Evolutionary conservation across 2,113 vertebrate species (phyloP).

Genomic region (Oncorhynchus clarkii): DNA sequence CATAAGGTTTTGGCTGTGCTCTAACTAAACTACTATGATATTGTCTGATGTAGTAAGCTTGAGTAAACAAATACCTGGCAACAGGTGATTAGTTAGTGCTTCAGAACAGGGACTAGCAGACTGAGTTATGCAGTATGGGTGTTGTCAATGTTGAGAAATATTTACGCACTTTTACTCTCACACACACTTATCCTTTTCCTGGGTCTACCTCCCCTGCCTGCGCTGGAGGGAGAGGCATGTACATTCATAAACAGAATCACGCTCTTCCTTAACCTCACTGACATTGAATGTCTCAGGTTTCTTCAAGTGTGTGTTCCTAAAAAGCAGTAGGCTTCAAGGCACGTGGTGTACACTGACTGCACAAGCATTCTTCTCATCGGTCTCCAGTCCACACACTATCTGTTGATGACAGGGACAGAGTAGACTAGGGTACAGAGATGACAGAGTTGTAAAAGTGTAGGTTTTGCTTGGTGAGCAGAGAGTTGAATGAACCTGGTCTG

Average conservation of each 20-base stretch:
- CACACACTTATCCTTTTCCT: background rate
- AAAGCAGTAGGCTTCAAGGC: conserved; percentile 3
- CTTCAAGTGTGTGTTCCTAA: conserved; percentile 48
- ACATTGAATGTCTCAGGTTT: conserved; percentile 47
- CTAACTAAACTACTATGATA: background rate
- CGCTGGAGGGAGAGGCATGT: conserved; percentile 17
- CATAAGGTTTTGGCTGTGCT: background rate
- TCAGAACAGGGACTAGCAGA: background rate
- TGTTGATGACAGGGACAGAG: conserved; percentile 1
- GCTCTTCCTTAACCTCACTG: conserved; percentile 42
- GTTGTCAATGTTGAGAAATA: conserved; percentile 11
- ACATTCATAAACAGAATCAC: conserved; percentile 42
- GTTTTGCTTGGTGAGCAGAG: background rate
- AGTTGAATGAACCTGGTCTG: background rate
- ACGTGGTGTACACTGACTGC: conserved; percentile 5
- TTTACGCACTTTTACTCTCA: conserved; percentile 6
- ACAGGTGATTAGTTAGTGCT: conserved; percentile 1
- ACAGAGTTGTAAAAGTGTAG: background rate
- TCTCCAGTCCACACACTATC: conserved; percentile 27
- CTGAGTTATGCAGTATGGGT: conserved; percentile 11
- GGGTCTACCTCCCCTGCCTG: conserved; percentile 4
- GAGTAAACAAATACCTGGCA: background rate
- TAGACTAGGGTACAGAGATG: background rate
- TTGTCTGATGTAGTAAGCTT: background rate
- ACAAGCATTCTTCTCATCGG: conserved; percentile 13